Percentiles rank a stretch among this genome's conserved stretches.
phyloP scores from a whole-genome alignment of 2,113 vertebrate genomes.

The Lynx canadensis region DNA sequence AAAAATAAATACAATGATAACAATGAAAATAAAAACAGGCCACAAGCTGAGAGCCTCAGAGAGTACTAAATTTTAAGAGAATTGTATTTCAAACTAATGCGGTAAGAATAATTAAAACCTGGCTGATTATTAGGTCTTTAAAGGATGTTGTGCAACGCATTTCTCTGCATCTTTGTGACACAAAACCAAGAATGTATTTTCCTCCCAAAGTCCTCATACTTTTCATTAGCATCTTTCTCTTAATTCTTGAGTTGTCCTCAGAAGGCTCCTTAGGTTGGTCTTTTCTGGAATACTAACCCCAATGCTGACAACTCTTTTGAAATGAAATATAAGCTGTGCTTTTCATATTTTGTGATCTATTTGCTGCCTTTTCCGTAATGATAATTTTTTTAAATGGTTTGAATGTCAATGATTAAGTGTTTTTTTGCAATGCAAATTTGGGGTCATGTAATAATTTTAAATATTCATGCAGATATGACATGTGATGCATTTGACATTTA shows the following conservation, averaged over 20 bases:
- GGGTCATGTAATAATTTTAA: background rate
- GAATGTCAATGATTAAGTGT: background rate
- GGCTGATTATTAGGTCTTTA: constrained; percentile 60
- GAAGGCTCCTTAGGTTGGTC: background rate
- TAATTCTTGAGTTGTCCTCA: background rate
- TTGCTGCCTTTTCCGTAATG: background rate
- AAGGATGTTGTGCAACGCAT: background rate
- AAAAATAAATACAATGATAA: background rate
- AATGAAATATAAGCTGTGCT: background rate
- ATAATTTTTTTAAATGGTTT: background rate
- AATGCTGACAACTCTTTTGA: background rate
- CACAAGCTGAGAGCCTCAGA: constrained; percentile 35
- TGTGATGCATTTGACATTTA: background rate
- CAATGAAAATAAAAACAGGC: background rate
- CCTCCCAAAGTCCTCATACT: background rate
- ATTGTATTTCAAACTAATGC: constrained; percentile 54
- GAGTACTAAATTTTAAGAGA: constrained; percentile 56
- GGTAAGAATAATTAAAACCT: constrained; percentile 66
- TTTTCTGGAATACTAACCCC: background rate
- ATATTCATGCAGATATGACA: background rate
- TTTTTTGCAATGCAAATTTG: background rate
- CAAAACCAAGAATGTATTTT: background rate
- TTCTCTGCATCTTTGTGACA: background rate
- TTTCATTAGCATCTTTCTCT: background rate
- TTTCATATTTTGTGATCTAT: background rate